Base-by-base conservation (phyloP, 2,888 invertebrate genomes). In the Caenorhabditis drosophilae region DNA sequence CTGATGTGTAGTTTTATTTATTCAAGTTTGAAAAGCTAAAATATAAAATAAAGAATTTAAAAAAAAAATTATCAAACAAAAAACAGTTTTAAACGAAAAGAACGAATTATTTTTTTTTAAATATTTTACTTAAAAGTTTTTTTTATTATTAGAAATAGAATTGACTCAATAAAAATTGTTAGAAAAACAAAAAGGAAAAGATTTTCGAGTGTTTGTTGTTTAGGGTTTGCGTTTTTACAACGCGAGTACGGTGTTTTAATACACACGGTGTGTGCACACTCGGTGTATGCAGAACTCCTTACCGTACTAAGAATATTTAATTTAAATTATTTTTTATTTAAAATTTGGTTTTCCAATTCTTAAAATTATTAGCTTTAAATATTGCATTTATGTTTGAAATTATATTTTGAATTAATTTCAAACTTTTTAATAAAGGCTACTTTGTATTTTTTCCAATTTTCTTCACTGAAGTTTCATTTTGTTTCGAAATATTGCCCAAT, bases 231-330 rank as follows among this genome's bases (percentile, higher is more conserved):
- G n/a, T n/a, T n/a, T n/a, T n/a, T n/a, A n/a, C n/a, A n/a, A n/a
- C n/a, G n/a, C n/a, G 36, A 15, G 40, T 61, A 61, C 55, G 51
- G 61, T 61, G 36, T n/a, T n/a, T n/a, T n/a, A n/a, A n/a, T n/a
- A n/a, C n/a, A n/a, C n/a, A n/a, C n/a, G 2, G 15, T 25, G 35
- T 31, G 22, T 49, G 56, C 36, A 31, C 18, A 42, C 3, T 23
- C 12, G 1, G 62, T 62, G 62, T 56, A 51, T 62, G 62, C 62
- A 40, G 36, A 56, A 31, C 34, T 48, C 55, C 44, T 11, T 36
- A 62, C 61, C 61, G 61, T 62, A 62, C 12, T 6, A 26, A 11
- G 12, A 18, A 16, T 38, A 38, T 38, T 20, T 18, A 2, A 40
- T 20, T 20, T 20, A 40, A 18, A 20, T 20, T 7, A 18, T 40